Conservation (phyloP, 2,797 vertebrate genomes). For the Spatula versicolor region DNA sequence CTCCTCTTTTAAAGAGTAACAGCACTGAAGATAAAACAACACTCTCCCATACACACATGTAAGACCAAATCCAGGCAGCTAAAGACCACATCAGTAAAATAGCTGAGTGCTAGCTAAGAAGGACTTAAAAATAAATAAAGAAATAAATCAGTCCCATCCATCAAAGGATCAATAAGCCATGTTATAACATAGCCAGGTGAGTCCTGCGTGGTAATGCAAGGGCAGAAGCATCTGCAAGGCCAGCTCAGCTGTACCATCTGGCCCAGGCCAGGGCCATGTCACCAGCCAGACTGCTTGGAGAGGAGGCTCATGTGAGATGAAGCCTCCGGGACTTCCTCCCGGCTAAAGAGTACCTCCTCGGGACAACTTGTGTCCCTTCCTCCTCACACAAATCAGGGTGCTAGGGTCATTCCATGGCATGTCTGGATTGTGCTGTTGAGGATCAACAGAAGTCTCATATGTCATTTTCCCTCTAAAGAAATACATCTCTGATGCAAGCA, state of each 20-base stretch:
- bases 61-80: neutral
- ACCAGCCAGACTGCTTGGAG: neutral
- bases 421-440: neutral
- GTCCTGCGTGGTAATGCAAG: too few species aligned
- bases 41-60: accelerated
- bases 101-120: neutral
- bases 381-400: neutral
- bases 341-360: neutral
- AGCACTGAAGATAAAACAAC: neutral
- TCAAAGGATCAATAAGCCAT: neutral
- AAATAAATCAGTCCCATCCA: neutral
- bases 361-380: neutral
- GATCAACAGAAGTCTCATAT: neutral
- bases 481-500: neutral
- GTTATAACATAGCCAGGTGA: neutral
- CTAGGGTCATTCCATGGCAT: neutral
- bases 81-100: neutral
- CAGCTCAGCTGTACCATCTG: neutral
- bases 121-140: neutral
- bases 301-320: neutral
- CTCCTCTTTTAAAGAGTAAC: neutral
- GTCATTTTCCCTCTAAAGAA: neutral
- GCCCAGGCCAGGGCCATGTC: neutral
- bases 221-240: neutral
- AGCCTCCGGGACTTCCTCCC: neutral